Conservation (phyloP, 1,140 invertebrate species). For the Ips typographus region DNA sequence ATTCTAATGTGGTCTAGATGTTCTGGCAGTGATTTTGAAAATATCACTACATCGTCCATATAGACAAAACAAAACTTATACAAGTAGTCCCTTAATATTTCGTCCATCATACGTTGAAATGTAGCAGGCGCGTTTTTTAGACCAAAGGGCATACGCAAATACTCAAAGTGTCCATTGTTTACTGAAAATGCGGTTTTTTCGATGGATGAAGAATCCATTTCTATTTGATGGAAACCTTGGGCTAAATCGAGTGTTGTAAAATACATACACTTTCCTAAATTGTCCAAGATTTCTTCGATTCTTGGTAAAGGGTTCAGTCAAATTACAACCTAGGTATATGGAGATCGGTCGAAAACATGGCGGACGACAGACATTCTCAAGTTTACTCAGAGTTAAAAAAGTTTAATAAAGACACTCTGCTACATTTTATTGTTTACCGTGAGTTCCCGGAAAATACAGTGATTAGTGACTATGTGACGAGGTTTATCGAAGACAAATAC, state of each 20-base stretch:
- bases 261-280: constrained; percentile 52
- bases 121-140: constrained; percentile 52
- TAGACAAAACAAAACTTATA: constrained; percentile 45
- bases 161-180: constrained; percentile 50
- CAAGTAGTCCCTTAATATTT: constrained; percentile 42
- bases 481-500: too few relatives aligned
- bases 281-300: constrained; percentile 55
- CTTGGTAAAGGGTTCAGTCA: constrained; percentile 58
- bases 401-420: too few relatives aligned
- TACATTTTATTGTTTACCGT: too few relatives aligned
- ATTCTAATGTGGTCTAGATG: constrained; percentile 38
- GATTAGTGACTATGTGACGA: too few relatives aligned
- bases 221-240: constrained; percentile 55
- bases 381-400: too few relatives aligned
- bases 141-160: constrained; percentile 53
- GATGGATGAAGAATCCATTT: constrained; percentile 47
- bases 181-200: constrained; percentile 56
- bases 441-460: too few relatives aligned
- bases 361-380: too few relatives aligned
- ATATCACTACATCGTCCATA: constrained; percentile 16
- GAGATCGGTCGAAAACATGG: too few relatives aligned
- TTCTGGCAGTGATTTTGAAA: constrained; percentile 34
- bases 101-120: constrained; percentile 54
- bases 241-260: constrained; percentile 57
- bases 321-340: too few relatives aligned